Evolutionary conservation across 53 echinoderm and acorn worm species (phyloP), one percentile per base, ranked within the genome.

Genomic region (Henricia sp.): DNA sequence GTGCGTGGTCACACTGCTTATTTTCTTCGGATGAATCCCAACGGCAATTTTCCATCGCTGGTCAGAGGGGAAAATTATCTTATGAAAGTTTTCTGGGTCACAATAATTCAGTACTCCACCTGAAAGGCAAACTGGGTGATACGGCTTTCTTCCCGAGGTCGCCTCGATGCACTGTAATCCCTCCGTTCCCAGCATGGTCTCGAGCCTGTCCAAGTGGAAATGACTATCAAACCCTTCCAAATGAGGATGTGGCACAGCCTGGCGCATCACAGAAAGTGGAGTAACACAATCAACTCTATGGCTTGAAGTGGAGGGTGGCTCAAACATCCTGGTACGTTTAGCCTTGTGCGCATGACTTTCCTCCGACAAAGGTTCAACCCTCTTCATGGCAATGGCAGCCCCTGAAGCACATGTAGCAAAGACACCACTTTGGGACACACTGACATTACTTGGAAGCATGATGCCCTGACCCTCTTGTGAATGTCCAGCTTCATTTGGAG

Each of bases 1-100:
- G 0, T 53, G n/a, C 4, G 21, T 0, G 0, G 50, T 39, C 20
- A 67, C 51, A 11, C 24, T 19, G 1, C 9, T 1, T 13, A 50
- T 43, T 3, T 83, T 37, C 14, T 84, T 89, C 0, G 75, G 84
- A 28, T 89, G 89, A 11, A 82, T 60, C 19, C 89, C 89, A 0
- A 89, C 71, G 0, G 74, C 37, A 5, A 89, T 59, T 19, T 52
- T 52, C 77, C 76, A 87, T 0, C 62, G 32, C 2, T 28, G 40
- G 19, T 55, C 57, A 2, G 32, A 3, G 1, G 48, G 46, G 3
- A 72, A 63, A 24, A 30, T 0, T 0, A 70, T 40, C 13, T 71
- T 33, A 25, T 6, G 6, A 34, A 29, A 54, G 11, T 33, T 27
- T 3, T 27, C 24, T 11, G 74, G 73, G 37, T 73, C 73, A 72